phyloP scores from a whole-genome alignment of 2,888 invertebrate genomes.

The Cantharis lateralis region DNA sequence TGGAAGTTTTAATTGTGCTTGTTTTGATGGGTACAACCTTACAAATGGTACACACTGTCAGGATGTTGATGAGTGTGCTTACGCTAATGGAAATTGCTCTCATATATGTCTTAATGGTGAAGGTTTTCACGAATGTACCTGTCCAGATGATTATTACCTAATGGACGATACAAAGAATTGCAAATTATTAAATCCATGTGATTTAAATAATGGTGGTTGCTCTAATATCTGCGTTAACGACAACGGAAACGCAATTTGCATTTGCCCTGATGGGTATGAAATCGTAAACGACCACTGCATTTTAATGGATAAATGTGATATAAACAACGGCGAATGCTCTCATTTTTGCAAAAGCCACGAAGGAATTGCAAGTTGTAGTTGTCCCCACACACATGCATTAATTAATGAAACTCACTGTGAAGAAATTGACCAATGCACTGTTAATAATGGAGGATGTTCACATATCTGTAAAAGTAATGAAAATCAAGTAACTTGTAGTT shows the following conservation, averaged over 20 bases:
- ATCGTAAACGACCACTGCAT: conserved; percentile 49
- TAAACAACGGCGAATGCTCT: conserved; percentile 52
- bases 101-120: conserved; percentile 57
- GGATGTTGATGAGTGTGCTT: conserved; percentile 45
- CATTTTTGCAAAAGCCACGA: conserved; percentile 59
- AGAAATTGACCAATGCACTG: conserved; percentile 42
- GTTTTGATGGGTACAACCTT: conserved; percentile 55
- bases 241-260: conserved; percentile 37
- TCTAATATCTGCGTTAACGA: conserved; percentile 52
- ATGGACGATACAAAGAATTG: conserved; percentile 31
- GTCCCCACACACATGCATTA: conserved; percentile 38
- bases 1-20: conserved; percentile 60
- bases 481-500: conserved; percentile 53
- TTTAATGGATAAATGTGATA: conserved; percentile 40
- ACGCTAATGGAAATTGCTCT: conserved; percentile 54
- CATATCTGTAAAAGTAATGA: conserved; percentile 54
- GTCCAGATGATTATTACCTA: conserved; percentile 47
- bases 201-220: conserved; percentile 50
- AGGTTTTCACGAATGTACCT: conserved; percentile 57
- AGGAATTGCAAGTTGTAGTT: conserved; percentile 37
- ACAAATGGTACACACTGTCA: conserved; percentile 41
- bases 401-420: conserved; percentile 41
- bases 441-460: conserved; percentile 62
- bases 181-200: conserved; percentile 28
- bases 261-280: conserved; percentile 50